These are phyloP conservation scores for Cuculus canorus DNA, from an alignment of 2,797 vertebrate species.

Conservation along the genomic window DNA sequence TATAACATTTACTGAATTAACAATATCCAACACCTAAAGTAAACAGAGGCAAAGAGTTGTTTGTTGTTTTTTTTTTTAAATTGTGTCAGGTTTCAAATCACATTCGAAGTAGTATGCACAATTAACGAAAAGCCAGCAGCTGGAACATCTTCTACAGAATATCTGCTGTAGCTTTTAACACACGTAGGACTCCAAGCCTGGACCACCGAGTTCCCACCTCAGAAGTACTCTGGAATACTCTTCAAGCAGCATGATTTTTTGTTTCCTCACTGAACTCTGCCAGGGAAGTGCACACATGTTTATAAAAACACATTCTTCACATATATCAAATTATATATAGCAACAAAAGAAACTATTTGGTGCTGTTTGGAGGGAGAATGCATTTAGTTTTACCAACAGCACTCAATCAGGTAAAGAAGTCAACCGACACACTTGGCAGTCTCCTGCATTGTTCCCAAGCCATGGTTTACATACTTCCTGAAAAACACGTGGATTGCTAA, in stretches of 20 bases:
- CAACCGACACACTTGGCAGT: slow-evolving; percentile 15
- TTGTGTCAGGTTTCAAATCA: neutral
- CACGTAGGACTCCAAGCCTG: neutral
- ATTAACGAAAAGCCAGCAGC: neutral
- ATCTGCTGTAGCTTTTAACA: neutral
- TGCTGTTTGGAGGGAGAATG: neutral
- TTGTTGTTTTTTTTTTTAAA: neutral
- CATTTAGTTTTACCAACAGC: slow-evolving; percentile 20
- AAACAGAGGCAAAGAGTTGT: neutral
- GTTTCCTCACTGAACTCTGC: neutral
- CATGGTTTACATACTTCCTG: slow-evolving; percentile 29
- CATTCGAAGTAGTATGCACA: neutral
- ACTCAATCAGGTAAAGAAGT: neutral
- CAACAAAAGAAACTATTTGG: neutral
- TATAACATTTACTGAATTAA: neutral
- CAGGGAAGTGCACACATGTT: neutral
- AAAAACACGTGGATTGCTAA: neutral
- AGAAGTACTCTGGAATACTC: neutral
- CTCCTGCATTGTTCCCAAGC: neutral
- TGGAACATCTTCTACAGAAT: neutral
- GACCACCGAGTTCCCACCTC: neutral
- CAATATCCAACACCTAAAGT: neutral
- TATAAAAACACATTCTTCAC: slow-evolving; percentile 3
- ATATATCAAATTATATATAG: neutral
- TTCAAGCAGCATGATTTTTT: neutral